These are phyloP conservation scores for Epinephelus malabaricus DNA, from an alignment of 2,797 vertebrate species.

Conservation along the genomic window DNA sequence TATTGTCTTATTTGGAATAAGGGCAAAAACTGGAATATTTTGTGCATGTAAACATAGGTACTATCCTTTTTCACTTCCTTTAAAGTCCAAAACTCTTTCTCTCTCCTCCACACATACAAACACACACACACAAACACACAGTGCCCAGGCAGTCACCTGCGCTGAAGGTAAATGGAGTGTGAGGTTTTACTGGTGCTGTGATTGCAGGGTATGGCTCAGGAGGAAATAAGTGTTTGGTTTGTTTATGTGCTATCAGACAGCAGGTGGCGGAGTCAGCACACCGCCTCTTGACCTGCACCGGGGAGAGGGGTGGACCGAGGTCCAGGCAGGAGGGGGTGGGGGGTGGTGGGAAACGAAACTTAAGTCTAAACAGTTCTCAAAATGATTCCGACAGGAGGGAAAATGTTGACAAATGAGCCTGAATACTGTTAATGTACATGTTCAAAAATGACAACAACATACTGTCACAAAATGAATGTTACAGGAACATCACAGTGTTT, in stretches of 20 bases:
- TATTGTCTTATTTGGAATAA: no score
- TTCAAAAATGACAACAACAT: background rate
- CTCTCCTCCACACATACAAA: background rate
- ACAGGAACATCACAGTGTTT: background rate
- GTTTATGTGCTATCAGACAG: constrained; percentile 80
- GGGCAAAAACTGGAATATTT: no score
- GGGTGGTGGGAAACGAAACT: constrained; percentile 14
- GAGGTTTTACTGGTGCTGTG: constrained; percentile 83
- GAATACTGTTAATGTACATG: background rate
- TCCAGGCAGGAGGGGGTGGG: constrained; percentile 10
- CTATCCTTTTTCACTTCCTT: constrained; percentile 22
- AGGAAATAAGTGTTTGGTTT: constrained; percentile 81
- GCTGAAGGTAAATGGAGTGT: constrained; percentile 87
- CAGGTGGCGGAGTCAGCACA: constrained; percentile 81
- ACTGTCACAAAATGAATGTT: background rate
- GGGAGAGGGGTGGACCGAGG: constrained; percentile 33
- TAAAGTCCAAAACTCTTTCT: background rate
- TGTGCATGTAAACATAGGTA: no score
- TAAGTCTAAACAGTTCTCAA: constrained; percentile 11
- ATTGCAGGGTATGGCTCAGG: constrained; percentile 84
- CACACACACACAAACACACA: background rate
- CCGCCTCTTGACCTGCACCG: constrained; percentile 57
- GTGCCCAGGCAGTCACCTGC: constrained; percentile 80
- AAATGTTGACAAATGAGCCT: background rate
- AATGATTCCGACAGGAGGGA: background rate